Conservation (phyloP, 2,113 vertebrate genomes). For the Alligator mississippiensis region DNA sequence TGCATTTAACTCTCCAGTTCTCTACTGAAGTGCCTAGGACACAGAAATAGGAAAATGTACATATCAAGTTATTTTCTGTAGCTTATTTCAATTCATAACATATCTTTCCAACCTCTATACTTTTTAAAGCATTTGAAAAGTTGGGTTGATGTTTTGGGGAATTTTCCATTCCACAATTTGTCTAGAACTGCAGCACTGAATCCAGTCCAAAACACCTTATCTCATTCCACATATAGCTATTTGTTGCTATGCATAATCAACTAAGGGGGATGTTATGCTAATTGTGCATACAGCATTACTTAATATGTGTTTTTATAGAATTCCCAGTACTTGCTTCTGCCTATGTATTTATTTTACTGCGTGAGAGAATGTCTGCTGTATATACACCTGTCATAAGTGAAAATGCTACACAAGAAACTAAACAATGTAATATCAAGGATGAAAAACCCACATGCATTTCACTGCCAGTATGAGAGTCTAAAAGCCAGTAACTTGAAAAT, state of each 20-base stretch:
- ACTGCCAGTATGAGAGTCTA: rapidly evolving
- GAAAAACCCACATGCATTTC: background rate
- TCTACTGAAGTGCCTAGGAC: background rate
- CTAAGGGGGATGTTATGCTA: background rate
- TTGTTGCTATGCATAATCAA: background rate
- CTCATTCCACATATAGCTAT: background rate
- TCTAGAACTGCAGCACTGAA: background rate
- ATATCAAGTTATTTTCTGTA: background rate
- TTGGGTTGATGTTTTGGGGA: background rate
- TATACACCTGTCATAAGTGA: background rate
- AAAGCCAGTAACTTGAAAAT: background rate
- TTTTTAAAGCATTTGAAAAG: background rate
- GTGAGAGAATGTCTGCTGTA: background rate
- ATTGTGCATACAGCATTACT: background rate
- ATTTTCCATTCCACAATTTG: background rate
- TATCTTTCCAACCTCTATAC: background rate
- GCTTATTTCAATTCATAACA: background rate
- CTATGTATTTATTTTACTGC: background rate
- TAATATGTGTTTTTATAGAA: background rate
- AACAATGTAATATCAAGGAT: background rate
- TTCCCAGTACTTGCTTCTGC: background rate
- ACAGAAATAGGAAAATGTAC: background rate
- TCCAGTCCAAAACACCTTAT: background rate
- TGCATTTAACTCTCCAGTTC: background rate
- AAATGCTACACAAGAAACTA: background rate